Evolutionary conservation across 2,888 invertebrate species (phyloP).

Genomic region (Aplocera efformata): DNA sequence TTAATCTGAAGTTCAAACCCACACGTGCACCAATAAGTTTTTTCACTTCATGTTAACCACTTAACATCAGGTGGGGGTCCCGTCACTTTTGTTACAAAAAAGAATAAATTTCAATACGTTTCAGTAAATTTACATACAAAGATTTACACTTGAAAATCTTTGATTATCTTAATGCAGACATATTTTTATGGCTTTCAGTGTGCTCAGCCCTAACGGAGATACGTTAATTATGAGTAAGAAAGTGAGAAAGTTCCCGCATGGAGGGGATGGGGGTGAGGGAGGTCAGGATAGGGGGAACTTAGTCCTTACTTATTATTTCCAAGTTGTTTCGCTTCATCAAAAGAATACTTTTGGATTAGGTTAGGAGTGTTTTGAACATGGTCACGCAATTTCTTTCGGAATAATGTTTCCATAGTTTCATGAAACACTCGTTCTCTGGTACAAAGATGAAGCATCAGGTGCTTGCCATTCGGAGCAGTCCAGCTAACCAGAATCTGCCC

Average conservation of each 20-base stretch:
- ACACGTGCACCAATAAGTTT: no score
- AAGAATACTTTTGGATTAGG: constrained; percentile 9
- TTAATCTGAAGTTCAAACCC: no score
- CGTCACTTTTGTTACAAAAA: no score
- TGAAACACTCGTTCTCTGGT: not conserved
- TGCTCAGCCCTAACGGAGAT: constrained; percentile 1
- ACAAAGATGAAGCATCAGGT: no score
- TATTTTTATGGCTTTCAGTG: not conserved
- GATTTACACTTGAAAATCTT: no score
- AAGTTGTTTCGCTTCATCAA: constrained; percentile 21
- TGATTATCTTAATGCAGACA: not conserved
- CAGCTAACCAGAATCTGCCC: no score
- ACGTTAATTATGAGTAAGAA: constrained; percentile 22
- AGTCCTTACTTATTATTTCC: constrained; percentile 19
- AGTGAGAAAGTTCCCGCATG: constrained; percentile 19
- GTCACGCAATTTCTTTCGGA: no score
- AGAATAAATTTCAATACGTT: no score
- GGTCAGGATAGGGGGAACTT: constrained; percentile 1
- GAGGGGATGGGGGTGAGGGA: not conserved
- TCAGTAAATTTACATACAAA: no score
- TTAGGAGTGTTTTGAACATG: not conserved
- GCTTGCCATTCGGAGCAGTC: no score
- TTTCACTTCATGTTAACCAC: no score
- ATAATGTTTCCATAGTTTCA: not conserved
- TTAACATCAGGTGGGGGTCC: no score